Conservation (phyloP, 2,888 invertebrate species). For the Pterostichus niger region DNA sequence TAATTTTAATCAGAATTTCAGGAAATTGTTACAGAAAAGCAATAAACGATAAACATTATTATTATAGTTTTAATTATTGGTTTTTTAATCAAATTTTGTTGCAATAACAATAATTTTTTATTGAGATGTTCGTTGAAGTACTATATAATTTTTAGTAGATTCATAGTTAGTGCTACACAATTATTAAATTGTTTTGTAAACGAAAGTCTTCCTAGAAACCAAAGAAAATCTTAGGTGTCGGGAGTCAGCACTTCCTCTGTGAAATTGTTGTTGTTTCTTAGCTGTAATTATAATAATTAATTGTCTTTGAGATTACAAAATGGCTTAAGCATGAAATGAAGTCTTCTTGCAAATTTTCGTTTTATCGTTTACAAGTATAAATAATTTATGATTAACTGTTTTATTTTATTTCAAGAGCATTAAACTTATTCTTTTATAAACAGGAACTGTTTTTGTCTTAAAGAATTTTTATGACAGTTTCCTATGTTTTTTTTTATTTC, state of each 20-base stretch:
- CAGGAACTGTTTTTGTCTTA: no score
- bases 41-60: not conserved
- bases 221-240: constrained; percentile 1
- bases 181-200: not conserved
- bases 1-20: no score
- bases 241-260: constrained; percentile 22
- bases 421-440: no score
- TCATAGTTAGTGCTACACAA: not conserved
- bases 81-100: no score
- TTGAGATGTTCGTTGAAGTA: no score
- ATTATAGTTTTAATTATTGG: no score
- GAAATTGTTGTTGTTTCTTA: constrained; percentile 36
- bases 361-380: not conserved
- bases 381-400: not conserved
- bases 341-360: not conserved
- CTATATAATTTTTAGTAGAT: not conserved
- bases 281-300: constrained; percentile 20
- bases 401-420: not conserved
- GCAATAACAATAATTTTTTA: no score
- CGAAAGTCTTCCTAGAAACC: no score
- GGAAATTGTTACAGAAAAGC: not conserved
- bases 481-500: no score
- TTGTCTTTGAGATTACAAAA: constrained; percentile 35
- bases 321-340: not conserved
- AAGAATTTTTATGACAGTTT: no score